Evolutionary conservation across 1,140 invertebrate genomes (phyloP).

Genomic region (Paracyclopina nana): DNA sequence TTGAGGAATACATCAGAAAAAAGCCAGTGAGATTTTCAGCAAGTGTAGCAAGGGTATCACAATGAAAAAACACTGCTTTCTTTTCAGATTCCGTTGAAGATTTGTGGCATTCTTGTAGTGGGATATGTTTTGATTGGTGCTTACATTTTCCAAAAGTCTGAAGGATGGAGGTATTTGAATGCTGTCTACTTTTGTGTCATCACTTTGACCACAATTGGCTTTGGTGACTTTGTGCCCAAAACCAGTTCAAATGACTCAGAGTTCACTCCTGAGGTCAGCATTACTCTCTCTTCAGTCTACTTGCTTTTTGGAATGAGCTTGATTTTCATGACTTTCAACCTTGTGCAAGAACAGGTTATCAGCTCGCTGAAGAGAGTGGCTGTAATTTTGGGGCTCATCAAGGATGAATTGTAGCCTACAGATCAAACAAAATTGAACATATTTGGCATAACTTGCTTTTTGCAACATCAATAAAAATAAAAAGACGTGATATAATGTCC

Average conservation of each 20-base stretch:
- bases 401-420: too few species aligned
- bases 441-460: too few species aligned
- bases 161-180: slow-evolving; percentile 28
- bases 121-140: slow-evolving; percentile 23
- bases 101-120: slow-evolving; percentile 22
- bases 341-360: slow-evolving; percentile 24
- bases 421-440: too few species aligned
- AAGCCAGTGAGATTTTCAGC: too few species aligned
- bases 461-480: too few species aligned
- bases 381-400: slow-evolving; percentile 16
- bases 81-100: slow-evolving; percentile 23
- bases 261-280: slow-evolving; percentile 24
- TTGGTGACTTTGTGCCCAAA: slow-evolving; percentile 31
- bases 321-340: slow-evolving; percentile 39
- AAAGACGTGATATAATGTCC: too few species aligned
- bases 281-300: slow-evolving; percentile 29
- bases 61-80: too few species aligned
- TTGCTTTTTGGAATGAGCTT: slow-evolving; percentile 39
- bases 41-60: too few species aligned
- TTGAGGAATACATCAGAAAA: slow-evolving; percentile 8
- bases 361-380: slow-evolving; percentile 5
- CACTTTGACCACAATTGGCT: slow-evolving; percentile 30
- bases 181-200: slow-evolving; percentile 26
- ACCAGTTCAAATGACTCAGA: slow-evolving; percentile 13
- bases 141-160: slow-evolving; percentile 25